phyloP scores from a whole-genome alignment of 92 coral and sea anemone genomes.

The Phenganax subtilis region DNA sequence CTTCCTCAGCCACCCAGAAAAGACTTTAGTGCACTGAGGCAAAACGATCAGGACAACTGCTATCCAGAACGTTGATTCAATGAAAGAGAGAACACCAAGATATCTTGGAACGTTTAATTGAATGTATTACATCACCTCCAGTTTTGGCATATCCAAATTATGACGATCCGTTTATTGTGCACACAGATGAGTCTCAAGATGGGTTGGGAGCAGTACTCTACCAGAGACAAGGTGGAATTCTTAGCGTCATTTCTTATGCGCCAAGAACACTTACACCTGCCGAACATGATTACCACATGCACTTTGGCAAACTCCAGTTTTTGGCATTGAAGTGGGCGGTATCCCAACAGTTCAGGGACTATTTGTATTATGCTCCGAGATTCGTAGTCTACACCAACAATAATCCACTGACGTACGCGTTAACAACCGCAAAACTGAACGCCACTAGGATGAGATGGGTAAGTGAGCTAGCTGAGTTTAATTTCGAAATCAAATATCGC shows the following conservation, averaged over 20 bases:
- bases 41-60: conserved; percentile 13
- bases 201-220: conserved; percentile 48
- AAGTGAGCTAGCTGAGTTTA: conserved; percentile 21
- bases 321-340: conserved; percentile 16
- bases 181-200: conserved; percentile 44
- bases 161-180: conserved; percentile 27
- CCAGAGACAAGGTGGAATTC: conserved; percentile 44
- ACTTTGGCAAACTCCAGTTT: conserved; percentile 4
- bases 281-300: not conserved
- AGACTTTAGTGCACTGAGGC: conserved; percentile 15
- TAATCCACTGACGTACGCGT: conserved; percentile 23
- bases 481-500: conserved; percentile 21
- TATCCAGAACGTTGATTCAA: conserved; percentile 16
- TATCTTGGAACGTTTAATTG: conserved; percentile 28
- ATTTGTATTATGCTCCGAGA: conserved; percentile 12
- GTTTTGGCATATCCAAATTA: conserved; percentile 12
- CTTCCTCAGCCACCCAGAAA: conserved; percentile 25
- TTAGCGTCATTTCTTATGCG: conserved; percentile 43
- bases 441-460: conserved; percentile 38
- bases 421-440: conserved; percentile 37
- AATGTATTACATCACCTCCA: conserved; percentile 35
- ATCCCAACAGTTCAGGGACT: conserved; percentile 6
- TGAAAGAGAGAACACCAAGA: conserved; percentile 11
- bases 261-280: conserved; percentile 45
- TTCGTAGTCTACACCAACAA: conserved; percentile 20